Conservation (phyloP, 2,888 invertebrate genomes). For the Yponomeuta evonymella region DNA sequence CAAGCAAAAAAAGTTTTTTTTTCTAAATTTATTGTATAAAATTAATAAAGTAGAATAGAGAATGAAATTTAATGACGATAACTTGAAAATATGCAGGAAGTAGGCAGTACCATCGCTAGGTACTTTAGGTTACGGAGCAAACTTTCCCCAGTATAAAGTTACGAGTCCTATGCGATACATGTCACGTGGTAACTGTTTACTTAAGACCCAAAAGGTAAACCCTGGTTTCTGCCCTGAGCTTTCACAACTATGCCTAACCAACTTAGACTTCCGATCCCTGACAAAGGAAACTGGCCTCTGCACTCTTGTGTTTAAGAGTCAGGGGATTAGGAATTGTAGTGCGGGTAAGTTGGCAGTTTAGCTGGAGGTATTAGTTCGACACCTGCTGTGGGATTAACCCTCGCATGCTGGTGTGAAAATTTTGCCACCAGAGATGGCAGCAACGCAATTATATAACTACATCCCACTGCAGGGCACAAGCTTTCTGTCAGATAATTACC, state of each 20-base stretch:
- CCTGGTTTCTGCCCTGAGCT: neutral
- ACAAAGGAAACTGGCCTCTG: neutral
- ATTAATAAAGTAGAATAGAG: no score
- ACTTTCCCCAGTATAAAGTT: no score
- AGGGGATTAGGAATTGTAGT: neutral
- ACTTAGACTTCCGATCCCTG: neutral
- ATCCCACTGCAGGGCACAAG: no score
- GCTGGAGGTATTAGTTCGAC: neutral
- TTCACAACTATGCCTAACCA: neutral
- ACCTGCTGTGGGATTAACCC: neutral
- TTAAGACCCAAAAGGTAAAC: neutral
- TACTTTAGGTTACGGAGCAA: no score
- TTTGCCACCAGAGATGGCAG: neutral
- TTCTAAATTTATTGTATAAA: no score
- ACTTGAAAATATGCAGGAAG: no score
- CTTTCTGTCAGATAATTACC: no score
- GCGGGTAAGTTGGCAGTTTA: neutral
- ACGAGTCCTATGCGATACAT: no score
- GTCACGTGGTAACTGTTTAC: neutral
- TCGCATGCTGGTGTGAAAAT: neutral
- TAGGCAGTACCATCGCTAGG: no score
- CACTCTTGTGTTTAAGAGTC: neutral
- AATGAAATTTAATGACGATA: no score
- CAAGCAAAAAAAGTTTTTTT: no score
- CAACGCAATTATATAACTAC: no score